A percentile compares a stretch with the other conserved stretches of the same genome.
These are phyloP conservation scores for Channa striata DNA, from an alignment of 2,797 vertebrate species.

Conservation along the genomic window DNA sequence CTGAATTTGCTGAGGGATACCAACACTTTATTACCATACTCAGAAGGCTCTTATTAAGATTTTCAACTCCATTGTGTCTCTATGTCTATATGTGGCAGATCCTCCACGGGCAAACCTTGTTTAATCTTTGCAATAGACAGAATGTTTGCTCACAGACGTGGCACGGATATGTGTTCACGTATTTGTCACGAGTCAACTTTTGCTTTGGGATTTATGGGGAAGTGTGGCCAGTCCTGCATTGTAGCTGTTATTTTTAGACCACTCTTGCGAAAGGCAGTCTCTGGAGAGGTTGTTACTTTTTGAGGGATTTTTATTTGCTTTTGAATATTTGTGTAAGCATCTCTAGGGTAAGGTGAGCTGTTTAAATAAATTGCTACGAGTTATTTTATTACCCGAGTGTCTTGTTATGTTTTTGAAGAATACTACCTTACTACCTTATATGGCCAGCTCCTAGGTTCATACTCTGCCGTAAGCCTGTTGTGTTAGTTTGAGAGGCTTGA, in stretches of 20 bases:
- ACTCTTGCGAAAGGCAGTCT: constrained; percentile 72
- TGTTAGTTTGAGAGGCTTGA: constrained; percentile 62
- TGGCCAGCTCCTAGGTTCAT: constrained; percentile 52
- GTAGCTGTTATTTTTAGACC: constrained; percentile 83
- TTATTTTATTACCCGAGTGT: constrained; percentile 20
- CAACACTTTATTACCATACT: not conserved
- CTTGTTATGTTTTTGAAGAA: constrained; percentile 53
- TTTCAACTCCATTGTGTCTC: constrained; percentile 8
- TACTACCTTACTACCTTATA: constrained; percentile 62
- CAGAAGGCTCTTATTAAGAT: not conserved
- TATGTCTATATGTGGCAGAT: constrained; percentile 29
- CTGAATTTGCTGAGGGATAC: not conserved
- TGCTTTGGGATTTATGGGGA: constrained; percentile 65
- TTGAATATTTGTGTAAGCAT: constrained; percentile 49
- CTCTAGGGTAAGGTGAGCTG: constrained; percentile 65
- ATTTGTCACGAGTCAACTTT: constrained; percentile 62
- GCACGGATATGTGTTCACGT: constrained; percentile 52
- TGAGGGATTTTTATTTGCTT: constrained; percentile 46
- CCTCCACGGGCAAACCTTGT: constrained; percentile 25
- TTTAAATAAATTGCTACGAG: constrained; percentile 23
- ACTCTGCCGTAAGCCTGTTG: constrained; percentile 55
- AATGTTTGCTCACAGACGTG: constrained; percentile 49
- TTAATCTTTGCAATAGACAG: constrained; percentile 52
- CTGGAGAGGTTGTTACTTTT: constrained; percentile 63
- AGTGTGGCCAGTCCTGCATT: constrained; percentile 66